A percentile compares a stretch with the other conserved stretches of the same genome.
These are phyloP conservation scores for Drosophila arizonae DNA, from an alignment of 1,140 invertebrate genomes.

Conservation along the genomic window DNA sequence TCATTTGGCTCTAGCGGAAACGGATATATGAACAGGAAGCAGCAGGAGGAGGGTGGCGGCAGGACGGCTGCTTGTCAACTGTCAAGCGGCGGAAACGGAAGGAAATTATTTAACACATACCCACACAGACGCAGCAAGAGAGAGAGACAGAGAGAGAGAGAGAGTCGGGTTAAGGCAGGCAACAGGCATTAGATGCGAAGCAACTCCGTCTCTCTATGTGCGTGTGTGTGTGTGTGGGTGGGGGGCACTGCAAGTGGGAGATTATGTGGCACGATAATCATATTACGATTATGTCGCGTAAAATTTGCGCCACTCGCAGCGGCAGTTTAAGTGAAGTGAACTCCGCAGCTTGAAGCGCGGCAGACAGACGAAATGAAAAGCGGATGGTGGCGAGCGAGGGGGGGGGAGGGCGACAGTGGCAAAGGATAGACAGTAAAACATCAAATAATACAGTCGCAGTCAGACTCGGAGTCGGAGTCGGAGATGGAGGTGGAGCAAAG, in stretches of 20 bases:
- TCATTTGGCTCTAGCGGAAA: slow-evolving; percentile 65
- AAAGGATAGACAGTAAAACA: slow-evolving; percentile 25
- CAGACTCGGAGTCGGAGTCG: background rate
- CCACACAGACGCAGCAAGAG: slow-evolving; percentile 22
- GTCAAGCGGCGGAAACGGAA: slow-evolving; percentile 62
- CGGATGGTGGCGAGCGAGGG: too few species aligned
- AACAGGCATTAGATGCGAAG: too few species aligned
- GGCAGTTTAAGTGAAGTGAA: slow-evolving; percentile 23
- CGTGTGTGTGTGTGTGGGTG: background rate
- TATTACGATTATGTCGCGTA: slow-evolving; percentile 80
- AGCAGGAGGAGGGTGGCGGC: background rate
- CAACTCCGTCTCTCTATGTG: too few species aligned
- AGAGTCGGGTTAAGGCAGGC: background rate
- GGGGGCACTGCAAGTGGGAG: slow-evolving; percentile 33
- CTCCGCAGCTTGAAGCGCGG: slow-evolving; percentile 18
- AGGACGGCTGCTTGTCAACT: slow-evolving; percentile 27
- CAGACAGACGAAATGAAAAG: background rate
- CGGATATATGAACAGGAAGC: slow-evolving; percentile 49
- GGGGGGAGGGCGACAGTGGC: background rate
- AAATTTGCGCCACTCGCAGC: slow-evolving; percentile 62
- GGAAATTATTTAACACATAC: slow-evolving; percentile 78
- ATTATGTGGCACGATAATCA: slow-evolving; percentile 76
- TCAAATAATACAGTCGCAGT: slow-evolving; percentile 33
- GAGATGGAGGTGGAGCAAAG: background rate
- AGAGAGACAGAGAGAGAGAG: background rate